Evolutionary conservation across 1,140 invertebrate species (phyloP), one percentile per base, ranked within the genome.

Genomic region (Plutomurus gul): DNA sequence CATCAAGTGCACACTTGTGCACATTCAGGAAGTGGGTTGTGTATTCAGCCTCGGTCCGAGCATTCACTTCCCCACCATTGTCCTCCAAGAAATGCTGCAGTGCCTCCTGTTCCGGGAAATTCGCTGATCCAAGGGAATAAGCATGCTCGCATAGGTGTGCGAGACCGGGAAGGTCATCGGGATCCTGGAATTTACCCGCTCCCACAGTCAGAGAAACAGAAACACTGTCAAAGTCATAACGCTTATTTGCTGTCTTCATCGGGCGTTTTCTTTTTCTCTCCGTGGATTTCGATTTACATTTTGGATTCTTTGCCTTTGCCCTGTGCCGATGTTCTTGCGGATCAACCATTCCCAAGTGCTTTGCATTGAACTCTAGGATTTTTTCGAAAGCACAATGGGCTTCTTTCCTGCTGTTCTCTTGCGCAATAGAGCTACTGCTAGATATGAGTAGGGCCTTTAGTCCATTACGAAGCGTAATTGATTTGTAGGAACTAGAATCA

Each of bases 61-160:
- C 56, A 65, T 65, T 65, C 7, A 6, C 10, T 36, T 65, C 56
- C 1, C 56, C 56, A 1, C 27, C 39, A n/a, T 65, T 33, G 0
- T 65, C 56, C 13, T 1, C 4, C 4, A 65, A 5, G 33, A 16
- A 65, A 1, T 65, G 16, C 27, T 36, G 13, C 3, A 33, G 8
- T 2, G 27, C 56, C 20, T 65, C 56, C 6, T 16, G 27, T n/a
- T 65, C 13, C 1, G 25, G 56, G 13, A 33, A 65, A 7, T 65
- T 65, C 10, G 30, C 18, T 1, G 56, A 65, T 0, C 30, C 27
- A 4, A 27, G 13, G 1, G 36, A 36, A 0, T 33, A 1, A 4
- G 27, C 56, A n/a, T 65, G 56, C 18, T 65, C 56, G 16, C 56
- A 65, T 10, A 65, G 20, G 56, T 65, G 56, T n/a, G 56, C 56